Base-by-base conservation (phyloP, 2,113 vertebrate genomes). In the Sphaerodactylus townsendi region DNA sequence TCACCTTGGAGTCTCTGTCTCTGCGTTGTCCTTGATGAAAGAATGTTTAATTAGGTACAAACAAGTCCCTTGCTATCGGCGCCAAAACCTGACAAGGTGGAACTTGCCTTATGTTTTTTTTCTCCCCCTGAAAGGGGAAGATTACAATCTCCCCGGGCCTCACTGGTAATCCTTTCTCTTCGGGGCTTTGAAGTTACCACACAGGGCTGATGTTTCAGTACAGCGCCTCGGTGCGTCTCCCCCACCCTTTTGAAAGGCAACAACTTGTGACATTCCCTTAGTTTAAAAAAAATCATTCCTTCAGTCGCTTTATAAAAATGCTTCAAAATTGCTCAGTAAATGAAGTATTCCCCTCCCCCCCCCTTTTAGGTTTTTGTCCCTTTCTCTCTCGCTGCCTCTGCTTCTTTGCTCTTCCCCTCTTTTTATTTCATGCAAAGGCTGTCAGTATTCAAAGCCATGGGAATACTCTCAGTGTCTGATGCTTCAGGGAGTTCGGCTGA, bases 91-190 rank as follows among this genome's bases (percentile, higher is more conserved):
- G 0, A 64, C n/a, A 3, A 2, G 33, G 66, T n/a, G n/a, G 35
- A 14, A 33, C n/a, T 33, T 5, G 64, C n/a, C 4, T 33, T 53
- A 53, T 2, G 28, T 17, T n/a, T 48, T 64, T 1, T 33, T n/a
- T 64, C 14, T 0, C 53, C 17, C 11, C 10, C 87, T 71, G 75
- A 59, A 81, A 77, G 50, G 25, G 23, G n/a, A 79, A 82, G 86
- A 90, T 89, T 83, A 81, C 68, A 30, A 88, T 91, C 91, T 91
- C 46, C 79, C 28, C 19, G 71, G 71, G 33, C 15, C 64, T 76
- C 68, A 33, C 80, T 74, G 75, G 68, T 79, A 50, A 81, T 87
- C 68, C 76, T 39, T 88, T 84, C 41, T 50, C 53, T 84, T 80
- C 35, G 30, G 30, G 46, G 44, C 78, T 88, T 88, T 89, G 86